Base-by-base conservation (phyloP, 1,140 invertebrate species). In the Proales similis region DNA sequence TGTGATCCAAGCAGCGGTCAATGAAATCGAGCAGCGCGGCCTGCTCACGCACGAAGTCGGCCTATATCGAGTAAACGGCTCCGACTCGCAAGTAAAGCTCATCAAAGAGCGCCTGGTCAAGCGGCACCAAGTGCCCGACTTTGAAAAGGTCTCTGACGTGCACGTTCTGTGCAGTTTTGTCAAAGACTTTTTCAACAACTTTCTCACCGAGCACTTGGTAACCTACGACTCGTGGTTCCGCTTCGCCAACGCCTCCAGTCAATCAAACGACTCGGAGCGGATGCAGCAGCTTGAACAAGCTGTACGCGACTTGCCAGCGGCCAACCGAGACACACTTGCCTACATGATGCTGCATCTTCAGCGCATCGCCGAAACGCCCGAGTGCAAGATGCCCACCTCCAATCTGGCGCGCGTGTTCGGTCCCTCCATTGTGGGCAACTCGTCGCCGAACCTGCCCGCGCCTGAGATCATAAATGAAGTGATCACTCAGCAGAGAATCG, bases 261-360 rank as follows among this genome's bases (percentile, higher is more conserved):
- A 29, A 20, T 27, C 39, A 26, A 46, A 47, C 43, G 46, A 48
- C 6, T 14, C 42, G 1, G 43, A 48, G n/a, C 27, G 30, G 30
- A 7, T 33, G 29, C 30, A 19, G 27, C 24, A 49, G 11, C 33
- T 49, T 1, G 45, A 63, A 9, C 36, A 42, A 14, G 26, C 30
- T 49, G 30, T 63, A 5, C 61, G 46, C 30, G 47, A 63, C 11
- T 32, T 63, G 9, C 62, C 62, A 4, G 47, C 43, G n/a, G 47
- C 38, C 9, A 63, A 63, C 19, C 47, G 48, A 2, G 47, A 63
- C 30, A 63, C 62, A 5, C 33, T 63, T 2, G 48, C 62, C 11
- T 63, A 51, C 43, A 30, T 63, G 12, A 63, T 63, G 9, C 36
- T 63, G 7, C 62, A 63, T 45, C 46, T 63, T 14, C 33, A 63